phyloP scores from a whole-genome alignment of 2,888 invertebrate genomes.

The Thumatha senex region DNA sequence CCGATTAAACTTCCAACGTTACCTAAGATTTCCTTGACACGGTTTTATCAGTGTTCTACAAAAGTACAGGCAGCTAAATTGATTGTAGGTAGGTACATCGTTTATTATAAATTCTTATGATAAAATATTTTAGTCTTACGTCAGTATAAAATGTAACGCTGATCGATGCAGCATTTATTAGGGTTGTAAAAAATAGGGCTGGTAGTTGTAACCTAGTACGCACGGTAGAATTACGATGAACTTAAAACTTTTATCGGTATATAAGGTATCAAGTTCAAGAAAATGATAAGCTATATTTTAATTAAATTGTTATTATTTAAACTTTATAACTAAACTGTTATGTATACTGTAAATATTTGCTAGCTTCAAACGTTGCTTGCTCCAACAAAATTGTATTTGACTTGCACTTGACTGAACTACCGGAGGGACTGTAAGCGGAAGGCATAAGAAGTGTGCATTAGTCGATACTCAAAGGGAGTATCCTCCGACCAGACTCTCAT shows the following conservation, averaged over 20 bases:
- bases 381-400: neutral
- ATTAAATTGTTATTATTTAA: too few relatives aligned
- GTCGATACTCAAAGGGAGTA: too few relatives aligned
- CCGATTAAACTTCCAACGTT: constrained; percentile 3
- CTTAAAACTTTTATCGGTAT: too few relatives aligned
- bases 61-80: constrained; percentile 1
- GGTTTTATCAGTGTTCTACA: constrained; percentile 4
- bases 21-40: constrained; percentile 15
- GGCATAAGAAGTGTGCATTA: too few relatives aligned
- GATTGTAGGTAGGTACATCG: neutral
- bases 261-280: too few relatives aligned
- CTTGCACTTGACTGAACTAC: too few relatives aligned
- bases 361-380: neutral
- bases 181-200: neutral
- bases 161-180: neutral
- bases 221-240: too few relatives aligned
- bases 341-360: neutral
- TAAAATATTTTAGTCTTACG: neutral
- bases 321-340: too few relatives aligned
- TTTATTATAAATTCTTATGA: constrained; percentile 1
- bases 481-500: too few relatives aligned
- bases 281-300: too few relatives aligned
- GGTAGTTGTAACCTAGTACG: neutral
- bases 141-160: neutral
- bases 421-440: too few relatives aligned